These are phyloP conservation scores for Melipona beecheii DNA, from an alignment of 2,888 invertebrate genomes.

Conservation along the genomic window DNA sequence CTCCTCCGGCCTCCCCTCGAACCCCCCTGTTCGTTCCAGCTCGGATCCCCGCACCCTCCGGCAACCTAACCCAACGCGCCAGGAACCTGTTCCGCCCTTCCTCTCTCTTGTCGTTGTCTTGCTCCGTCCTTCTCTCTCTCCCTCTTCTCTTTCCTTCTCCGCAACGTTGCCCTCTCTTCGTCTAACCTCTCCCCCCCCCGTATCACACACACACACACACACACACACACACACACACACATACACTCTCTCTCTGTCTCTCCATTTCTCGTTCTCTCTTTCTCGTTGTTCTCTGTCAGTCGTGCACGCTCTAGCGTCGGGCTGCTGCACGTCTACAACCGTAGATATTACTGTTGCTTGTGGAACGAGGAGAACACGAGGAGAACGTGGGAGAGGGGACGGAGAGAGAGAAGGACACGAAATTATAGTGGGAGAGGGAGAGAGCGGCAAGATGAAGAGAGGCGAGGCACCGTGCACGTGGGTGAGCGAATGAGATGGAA, in stretches of 20 bases:
- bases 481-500: background rate
- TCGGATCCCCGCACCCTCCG: conserved; percentile 71
- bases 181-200: conserved; percentile 1
- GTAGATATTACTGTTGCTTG: conserved; percentile 64
- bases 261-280: conserved; percentile 10
- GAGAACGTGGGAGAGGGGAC: conserved; percentile 11
- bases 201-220: background rate
- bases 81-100: conserved; percentile 81
- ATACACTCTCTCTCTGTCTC: conserved; percentile 5
- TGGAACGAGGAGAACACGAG: conserved; percentile 53
- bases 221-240: too few species aligned
- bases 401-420: conserved; percentile 14
- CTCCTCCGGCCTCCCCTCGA: conserved; percentile 72
- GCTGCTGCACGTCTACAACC: conserved; percentile 60
- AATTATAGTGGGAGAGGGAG: background rate
- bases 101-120: conserved; percentile 69
- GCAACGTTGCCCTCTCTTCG: conserved; percentile 34
- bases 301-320: conserved; percentile 43
- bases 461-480: background rate
- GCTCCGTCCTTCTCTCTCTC: conserved; percentile 57
- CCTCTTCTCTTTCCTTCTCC: conserved; percentile 51
- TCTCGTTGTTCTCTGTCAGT: conserved; percentile 6
- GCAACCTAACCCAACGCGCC: conserved; percentile 76
- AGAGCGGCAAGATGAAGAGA: background rate
- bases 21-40: conserved; percentile 64